Evolutionary conservation across 2,797 vertebrate species (phyloP).

Genomic region (Emys orbicularis): DNA sequence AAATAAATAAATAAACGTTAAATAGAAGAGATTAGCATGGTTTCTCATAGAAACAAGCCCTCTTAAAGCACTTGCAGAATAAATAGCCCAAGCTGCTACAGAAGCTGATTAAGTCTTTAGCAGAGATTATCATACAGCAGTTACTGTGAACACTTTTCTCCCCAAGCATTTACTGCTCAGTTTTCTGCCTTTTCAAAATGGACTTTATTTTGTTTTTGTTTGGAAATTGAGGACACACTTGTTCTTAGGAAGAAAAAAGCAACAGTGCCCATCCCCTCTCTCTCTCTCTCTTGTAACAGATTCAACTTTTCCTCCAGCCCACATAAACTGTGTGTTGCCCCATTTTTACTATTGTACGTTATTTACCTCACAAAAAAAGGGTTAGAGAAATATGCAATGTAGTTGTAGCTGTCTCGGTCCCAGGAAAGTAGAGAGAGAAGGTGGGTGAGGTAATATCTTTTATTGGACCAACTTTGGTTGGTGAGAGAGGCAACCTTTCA

Average conservation of each 20-base stretch:
- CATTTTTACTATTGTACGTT: not conserved
- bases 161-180: not conserved
- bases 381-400: not conserved
- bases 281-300: not conserved
- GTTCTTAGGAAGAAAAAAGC: not conserved
- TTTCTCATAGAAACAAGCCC: constrained; percentile 45
- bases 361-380: not conserved
- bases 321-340: not conserved
- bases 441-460: too few species aligned
- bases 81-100: constrained; percentile 47
- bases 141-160: not conserved
- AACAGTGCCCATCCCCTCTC: too few species aligned
- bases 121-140: constrained; percentile 34
- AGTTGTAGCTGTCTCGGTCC: too few species aligned
- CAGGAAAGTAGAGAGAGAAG: too few species aligned
- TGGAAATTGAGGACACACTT: not conserved
- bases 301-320: not conserved
- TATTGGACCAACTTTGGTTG: too few species aligned
- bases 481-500: too few species aligned
- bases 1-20: constrained; percentile 34
- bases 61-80: constrained; percentile 54
- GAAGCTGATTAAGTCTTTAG: constrained; percentile 53
- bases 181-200: not conserved
- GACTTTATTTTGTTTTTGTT: not conserved
- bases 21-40: constrained; percentile 67